Evolutionary conservation across 2,888 invertebrate genomes (phyloP), one percentile per base, ranked within the genome.

Genomic region (Trachelus stipa): DNA sequence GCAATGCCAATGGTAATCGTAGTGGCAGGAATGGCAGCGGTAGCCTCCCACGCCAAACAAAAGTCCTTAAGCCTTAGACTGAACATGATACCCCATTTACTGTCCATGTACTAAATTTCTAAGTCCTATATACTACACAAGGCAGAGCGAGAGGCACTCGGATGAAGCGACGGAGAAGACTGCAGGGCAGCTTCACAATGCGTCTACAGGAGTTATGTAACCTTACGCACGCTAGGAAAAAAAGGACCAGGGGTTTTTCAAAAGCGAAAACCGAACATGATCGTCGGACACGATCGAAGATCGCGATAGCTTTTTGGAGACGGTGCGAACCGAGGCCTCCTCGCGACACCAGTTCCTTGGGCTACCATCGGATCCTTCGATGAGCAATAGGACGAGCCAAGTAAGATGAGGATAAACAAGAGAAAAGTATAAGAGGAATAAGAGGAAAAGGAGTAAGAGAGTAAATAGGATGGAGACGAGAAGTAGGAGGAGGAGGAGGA

Each of bases 61-160:
- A 91, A 91, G 91, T 91, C 90, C 88, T 89, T 91, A 90, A 91
- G 90, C 90, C 89, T 90, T 88, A 88, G 90, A 87, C 89, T 90
- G 90, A 91, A 91, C 91, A 90, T 90, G 91, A 91, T 91, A 90
- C 89, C 90, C 90, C 89, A 90, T 91, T 90, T 91, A 91, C 89
- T 85, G 87, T 87, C 87, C 85, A 87, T 87, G 87, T 88, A 90
- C 89, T 88, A 89, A 90, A 90, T 90, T 90, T 90, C 87, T 86
- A 88, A 89, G 88, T 88, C 87, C 86, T 79, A 81, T 81, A 77
- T 69, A 30, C 33, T 69, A 69, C 69, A 69, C 69, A 30, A 11
- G 31, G 69, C 69, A 33, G 69, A 30, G 69, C 69, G 40, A 69
- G 12, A 69, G 69, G 69, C 30, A 4, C 69, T 12, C 12, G 69